Percentiles rank a stretch among this genome's conserved stretches.
These are phyloP conservation scores for Aricia agestis DNA, from an alignment of 1,140 invertebrate species.

Conservation along the genomic window DNA sequence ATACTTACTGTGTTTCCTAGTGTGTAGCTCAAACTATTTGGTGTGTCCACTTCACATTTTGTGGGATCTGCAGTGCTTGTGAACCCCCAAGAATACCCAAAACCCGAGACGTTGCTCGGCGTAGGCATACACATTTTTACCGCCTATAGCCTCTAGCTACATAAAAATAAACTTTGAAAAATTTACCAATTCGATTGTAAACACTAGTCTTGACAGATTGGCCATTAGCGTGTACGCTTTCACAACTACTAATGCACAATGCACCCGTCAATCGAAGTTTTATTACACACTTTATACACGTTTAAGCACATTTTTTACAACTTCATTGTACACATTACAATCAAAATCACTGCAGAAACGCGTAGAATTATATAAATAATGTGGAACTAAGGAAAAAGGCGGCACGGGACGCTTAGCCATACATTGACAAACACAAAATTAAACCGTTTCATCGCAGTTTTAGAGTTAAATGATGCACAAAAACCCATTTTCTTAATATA, in stretches of 20 bases:
- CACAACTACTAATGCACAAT: constrained; percentile 67
- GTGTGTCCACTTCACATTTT: constrained; percentile 71
- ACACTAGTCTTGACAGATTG: constrained; percentile 71
- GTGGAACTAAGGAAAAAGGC: constrained; percentile 62
- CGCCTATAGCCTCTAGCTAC: constrained; percentile 40
- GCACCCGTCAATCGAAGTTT: constrained; percentile 53
- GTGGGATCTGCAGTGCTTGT: constrained; percentile 69
- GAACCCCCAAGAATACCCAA: constrained; percentile 75
- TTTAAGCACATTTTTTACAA: constrained; percentile 14
- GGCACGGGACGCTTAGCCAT: constrained; percentile 62
- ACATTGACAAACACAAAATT: constrained; percentile 45
- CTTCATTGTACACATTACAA: constrained; percentile 16
- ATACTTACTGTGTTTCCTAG: constrained; percentile 69
- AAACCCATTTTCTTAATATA: background rate
- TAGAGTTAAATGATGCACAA: background rate
- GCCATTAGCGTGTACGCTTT: constrained; percentile 67
- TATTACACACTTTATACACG: constrained; percentile 28
- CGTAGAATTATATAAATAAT: constrained; percentile 27
- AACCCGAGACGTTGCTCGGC: constrained; percentile 71
- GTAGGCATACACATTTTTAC: constrained; percentile 76
- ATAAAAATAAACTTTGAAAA: constrained; percentile 58
- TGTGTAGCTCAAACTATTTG: constrained; percentile 72
- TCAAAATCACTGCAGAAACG: constrained; percentile 8
- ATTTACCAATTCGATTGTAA: constrained; percentile 61
- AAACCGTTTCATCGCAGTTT: constrained; percentile 15